These are phyloP conservation scores for Lomographa bimaculata DNA, from an alignment of 2,888 invertebrate genomes.

Conservation along the genomic window DNA sequence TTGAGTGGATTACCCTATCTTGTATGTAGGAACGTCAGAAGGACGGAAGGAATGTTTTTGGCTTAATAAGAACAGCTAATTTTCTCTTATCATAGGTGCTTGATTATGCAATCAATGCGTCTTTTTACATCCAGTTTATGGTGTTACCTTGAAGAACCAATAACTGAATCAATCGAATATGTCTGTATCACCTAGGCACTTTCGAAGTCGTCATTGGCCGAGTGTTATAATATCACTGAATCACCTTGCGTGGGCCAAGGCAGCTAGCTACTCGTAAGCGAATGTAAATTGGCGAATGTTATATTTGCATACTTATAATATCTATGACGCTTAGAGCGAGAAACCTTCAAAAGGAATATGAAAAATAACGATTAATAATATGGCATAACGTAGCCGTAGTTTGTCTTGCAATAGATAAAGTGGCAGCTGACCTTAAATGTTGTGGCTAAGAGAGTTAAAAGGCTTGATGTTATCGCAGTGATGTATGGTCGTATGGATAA, in stretches of 20 bases:
- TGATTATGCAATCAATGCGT: neutral
- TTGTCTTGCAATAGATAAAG: constrained; percentile 16
- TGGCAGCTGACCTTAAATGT: constrained; percentile 16
- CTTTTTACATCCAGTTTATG: constrained; percentile 5
- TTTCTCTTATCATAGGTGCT: too few relatives aligned
- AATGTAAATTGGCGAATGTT: constrained; percentile 71
- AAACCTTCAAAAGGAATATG: constrained; percentile 18
- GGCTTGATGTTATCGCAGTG: constrained; percentile 17
- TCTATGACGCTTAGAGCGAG: constrained; percentile 12
- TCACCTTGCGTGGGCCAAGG: constrained; percentile 81
- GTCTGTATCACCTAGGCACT: constrained; percentile 63
- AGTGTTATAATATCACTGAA: constrained; percentile 72
- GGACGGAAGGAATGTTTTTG: too few relatives aligned
- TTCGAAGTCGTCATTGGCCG: constrained; percentile 73
- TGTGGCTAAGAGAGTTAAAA: constrained; percentile 11
- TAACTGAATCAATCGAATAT: constrained; percentile 45
- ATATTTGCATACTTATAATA: constrained; percentile 50
- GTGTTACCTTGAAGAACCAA: constrained; percentile 25
- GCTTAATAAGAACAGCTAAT: too few relatives aligned
- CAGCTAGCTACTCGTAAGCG: constrained; percentile 66
- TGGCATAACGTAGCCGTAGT: constrained; percentile 8
- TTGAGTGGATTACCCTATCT: too few relatives aligned
- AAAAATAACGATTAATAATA: constrained; percentile 15
- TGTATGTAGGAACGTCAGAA: too few relatives aligned
- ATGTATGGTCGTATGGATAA: constrained; percentile 9